Conservation (phyloP, 2,113 vertebrate species). For the Urocitellus parryii region DNA sequence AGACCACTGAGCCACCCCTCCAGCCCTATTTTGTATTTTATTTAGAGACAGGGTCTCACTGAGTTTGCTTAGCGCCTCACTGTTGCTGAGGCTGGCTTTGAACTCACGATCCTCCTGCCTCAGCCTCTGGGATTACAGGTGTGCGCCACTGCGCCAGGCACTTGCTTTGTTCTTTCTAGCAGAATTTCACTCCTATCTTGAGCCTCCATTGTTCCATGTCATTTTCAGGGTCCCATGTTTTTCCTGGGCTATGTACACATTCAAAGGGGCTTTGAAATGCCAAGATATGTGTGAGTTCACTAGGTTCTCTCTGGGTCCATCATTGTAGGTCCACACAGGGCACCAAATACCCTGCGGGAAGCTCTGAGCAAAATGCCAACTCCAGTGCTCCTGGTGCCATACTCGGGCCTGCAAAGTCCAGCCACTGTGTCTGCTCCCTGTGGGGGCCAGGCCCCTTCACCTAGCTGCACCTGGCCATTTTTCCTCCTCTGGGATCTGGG, state of each 20-base stretch:
- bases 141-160: too few species aligned
- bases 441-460: background rate
- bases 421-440: background rate
- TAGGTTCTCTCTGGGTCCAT: accelerated
- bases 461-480: background rate
- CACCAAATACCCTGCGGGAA: background rate
- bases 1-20: too few species aligned
- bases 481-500: background rate
- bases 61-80: too few species aligned
- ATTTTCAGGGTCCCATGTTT: background rate
- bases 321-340: background rate
- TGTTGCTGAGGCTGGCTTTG: too few species aligned
- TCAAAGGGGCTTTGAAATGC: background rate
- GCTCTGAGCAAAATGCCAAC: background rate
- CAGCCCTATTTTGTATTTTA: too few species aligned
- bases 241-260: background rate
- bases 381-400: too few species aligned
- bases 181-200: background rate
- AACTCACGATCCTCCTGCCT: too few species aligned
- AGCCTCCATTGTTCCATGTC: background rate
- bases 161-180: background rate
- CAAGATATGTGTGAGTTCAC: background rate
- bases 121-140: too few species aligned
- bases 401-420: background rate
- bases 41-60: too few species aligned